Conservation (phyloP, 2,113 vertebrate species). For the Daphoenositta chrysoptera region DNA sequence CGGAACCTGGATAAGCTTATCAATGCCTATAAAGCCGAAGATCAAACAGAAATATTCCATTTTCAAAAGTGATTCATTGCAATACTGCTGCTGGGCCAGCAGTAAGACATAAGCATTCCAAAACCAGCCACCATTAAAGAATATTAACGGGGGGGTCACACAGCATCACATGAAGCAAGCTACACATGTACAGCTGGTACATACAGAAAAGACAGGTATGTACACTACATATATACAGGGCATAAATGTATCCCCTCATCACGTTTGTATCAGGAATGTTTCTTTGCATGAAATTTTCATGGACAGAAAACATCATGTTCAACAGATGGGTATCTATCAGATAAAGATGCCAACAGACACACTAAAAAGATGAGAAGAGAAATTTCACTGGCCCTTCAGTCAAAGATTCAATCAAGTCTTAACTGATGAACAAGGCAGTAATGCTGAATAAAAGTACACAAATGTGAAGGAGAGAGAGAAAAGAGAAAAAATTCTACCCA, state of each 20-base stretch:
- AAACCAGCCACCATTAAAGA: background rate
- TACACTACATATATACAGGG: background rate
- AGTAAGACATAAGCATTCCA: background rate
- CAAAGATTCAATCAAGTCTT: background rate
- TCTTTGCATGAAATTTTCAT: background rate
- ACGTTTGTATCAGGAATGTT: rapidly evolving
- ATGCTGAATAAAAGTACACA: background rate
- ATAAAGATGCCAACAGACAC: background rate
- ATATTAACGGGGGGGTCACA: background rate
- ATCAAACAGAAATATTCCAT: background rate
- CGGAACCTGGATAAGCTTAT: background rate
- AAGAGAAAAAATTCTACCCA: background rate
- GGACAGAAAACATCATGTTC: background rate
- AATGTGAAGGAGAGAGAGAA: background rate
- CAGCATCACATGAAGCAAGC: background rate
- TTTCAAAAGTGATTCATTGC: background rate
- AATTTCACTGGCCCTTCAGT: background rate
- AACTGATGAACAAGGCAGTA: background rate
- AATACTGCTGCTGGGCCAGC: background rate
- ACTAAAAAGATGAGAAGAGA: background rate
- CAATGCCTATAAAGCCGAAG: background rate
- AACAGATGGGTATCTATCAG: background rate
- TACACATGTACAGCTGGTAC: background rate
- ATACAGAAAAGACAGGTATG: background rate
- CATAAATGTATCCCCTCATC: no score